Base-by-base conservation (phyloP, 2,797 vertebrate genomes). In the Sciurus vulgaris region DNA sequence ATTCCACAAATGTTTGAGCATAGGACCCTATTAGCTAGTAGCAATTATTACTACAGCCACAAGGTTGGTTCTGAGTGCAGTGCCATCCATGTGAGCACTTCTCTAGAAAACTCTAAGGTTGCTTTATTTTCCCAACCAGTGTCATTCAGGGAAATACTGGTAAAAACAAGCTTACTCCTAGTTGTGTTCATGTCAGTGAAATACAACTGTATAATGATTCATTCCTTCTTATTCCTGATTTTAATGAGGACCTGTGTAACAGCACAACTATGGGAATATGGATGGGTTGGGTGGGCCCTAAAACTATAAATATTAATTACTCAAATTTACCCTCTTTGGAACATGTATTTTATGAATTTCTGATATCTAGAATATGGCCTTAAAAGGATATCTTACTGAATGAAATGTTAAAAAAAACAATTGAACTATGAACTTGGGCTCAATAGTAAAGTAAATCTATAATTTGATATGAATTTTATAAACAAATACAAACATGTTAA, bases 321-420 rank as follows among this genome's bases (percentile, higher is more conserved):
- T 93, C 51, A 73, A 69, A 63, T 15, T 49, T 26, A 61, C 18
- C 24, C 11, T 44, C 26, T 82, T 77, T 73, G 30, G 13, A 81
- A 63, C 59, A 76, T 47, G 5, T 17, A 83, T 33, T 67, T 78
- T n/a, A 84, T 72, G 56, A 28, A 49, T 89, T 86, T 86, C 47
- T 69, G 24, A 51, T 41, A 51, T 74, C 54, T 41, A 92, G 44
- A 30, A 38, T 81, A 33, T 14, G 3, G 28, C 44, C 56, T 89
- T 89, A 84, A 76, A 73, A 38, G 81, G 78, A 93, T 49, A 78
- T 5, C 2, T 88, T 44, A 59, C 9, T 87, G 28, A 69, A 72
- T 94, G 70, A 92, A 90, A 81, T 44, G 5, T 44, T 59, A 47
- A 47, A 79, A 94, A 74, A 84, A 73, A 6, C 69, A 89, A 79